Base-by-base conservation (phyloP, 2,797 vertebrate species). In the Acanthis flammea region DNA sequence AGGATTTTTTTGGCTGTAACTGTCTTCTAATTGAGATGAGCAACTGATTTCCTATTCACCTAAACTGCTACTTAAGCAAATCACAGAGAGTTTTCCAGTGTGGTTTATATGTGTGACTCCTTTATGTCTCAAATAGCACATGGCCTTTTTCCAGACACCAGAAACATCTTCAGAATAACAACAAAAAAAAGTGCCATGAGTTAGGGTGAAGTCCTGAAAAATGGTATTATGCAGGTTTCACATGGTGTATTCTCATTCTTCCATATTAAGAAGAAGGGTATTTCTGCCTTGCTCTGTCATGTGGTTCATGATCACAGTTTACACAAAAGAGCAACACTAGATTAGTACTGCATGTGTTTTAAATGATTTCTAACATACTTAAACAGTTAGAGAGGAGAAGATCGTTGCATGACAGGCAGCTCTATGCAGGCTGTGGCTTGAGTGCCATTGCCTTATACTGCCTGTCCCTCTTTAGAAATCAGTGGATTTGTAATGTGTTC, bases 41-140 rank as follows among this genome's bases (percentile, higher is more conserved):
- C 57, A 70, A 57, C 71, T 78, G 60, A 94, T 92, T 95, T 94
- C 66, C 70, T 90, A 79, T 97, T 93, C 88, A 77, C 39, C 28
- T 68, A 86, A 92, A 60, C 74, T 93, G 67, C 71, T 89, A 54
- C 88, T 93, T 91, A 54, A 90, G 89, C 61, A 94, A 94, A 86
- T 84, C 83, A 88, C 53, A 61, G 48, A 74, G 67, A 71, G 37
- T 86, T 90, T 88, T 77, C 58, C 58, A 83, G 58, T 68, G 53
- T 62, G 45, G 72, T 90, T 94, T 94, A 81, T 89, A 87, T 84
- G 23, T 48, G 35, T 37, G 28, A 54, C 65, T 95, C 57, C 63
- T 87, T 91, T 76, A 47, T 84, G 66, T 87, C 73, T 90, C 76
- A 93, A 66, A 73, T 75, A 90, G 83, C 55, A 79, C 60, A 47